Evolutionary conservation across 2,113 vertebrate species (phyloP).

Genomic region (Cathartes aura): DNA sequence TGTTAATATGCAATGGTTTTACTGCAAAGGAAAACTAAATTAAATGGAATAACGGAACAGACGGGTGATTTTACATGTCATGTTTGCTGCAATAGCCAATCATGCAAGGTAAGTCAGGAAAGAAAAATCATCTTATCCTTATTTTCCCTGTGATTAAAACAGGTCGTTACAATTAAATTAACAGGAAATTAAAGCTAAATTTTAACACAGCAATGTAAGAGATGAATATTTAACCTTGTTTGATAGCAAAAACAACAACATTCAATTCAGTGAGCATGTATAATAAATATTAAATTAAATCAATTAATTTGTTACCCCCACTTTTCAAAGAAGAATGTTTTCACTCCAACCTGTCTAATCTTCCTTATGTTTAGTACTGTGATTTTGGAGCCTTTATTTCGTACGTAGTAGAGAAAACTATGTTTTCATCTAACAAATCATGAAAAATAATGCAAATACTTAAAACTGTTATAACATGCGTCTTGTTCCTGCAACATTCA

Average conservation of each 20-base stretch:
- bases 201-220: neutral
- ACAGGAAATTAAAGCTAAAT: neutral
- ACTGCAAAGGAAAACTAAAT: neutral
- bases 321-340: neutral
- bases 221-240: neutral
- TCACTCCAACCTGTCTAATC: neutral
- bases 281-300: neutral
- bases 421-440: neutral
- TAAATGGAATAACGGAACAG: neutral
- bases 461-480: neutral
- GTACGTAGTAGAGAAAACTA: fast-evolving
- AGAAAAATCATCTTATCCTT: neutral
- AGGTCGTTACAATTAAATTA: neutral
- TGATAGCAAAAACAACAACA: neutral
- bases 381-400: neutral
- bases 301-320: neutral
- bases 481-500: neutral
- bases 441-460: neutral
- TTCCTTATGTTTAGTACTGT: neutral
- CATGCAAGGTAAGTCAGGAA: neutral
- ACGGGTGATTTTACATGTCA: neutral
- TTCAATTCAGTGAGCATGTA: neutral
- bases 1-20: neutral
- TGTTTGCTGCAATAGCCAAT: neutral
- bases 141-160: neutral